Conservation (phyloP, 92 coral and sea anemone species). For the Phenganax stokvisi region DNA sequence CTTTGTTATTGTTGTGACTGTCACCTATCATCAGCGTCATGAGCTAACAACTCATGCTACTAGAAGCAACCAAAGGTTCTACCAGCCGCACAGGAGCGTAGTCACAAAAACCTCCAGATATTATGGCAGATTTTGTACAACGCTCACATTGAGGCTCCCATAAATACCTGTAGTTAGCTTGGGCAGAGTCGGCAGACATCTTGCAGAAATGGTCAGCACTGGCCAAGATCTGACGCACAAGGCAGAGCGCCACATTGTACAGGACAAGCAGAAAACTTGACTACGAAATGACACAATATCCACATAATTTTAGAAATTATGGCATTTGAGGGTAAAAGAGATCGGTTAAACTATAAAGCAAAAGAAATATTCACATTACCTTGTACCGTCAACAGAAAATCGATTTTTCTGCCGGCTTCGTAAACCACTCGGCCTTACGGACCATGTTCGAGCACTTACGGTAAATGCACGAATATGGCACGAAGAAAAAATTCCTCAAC, state of each 20-base stretch:
- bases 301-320: neutral
- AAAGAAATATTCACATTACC: neutral
- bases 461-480: neutral
- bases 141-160: neutral
- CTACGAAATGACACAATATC: neutral
- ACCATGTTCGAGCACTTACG: neutral
- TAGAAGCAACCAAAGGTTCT: no score
- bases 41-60: no score
- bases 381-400: neutral
- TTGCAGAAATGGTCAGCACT: conserved; percentile 14
- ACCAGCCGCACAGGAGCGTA: no score
- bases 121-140: neutral
- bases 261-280: neutral
- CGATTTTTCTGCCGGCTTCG: neutral
- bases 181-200: conserved; percentile 27
- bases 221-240: conserved; percentile 36
- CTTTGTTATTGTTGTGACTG: no score
- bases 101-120: no score
- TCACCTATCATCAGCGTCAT: no score
- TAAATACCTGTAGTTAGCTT: conserved; percentile 24
- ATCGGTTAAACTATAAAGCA: neutral
- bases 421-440: neutral
- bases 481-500: neutral
- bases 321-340: neutral
- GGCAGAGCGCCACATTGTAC: conserved; percentile 34